These are phyloP conservation scores for Holothuria glaberrima DNA, from an alignment of 35 echinoderm and acorn worm genomes.

Conservation along the genomic window DNA sequence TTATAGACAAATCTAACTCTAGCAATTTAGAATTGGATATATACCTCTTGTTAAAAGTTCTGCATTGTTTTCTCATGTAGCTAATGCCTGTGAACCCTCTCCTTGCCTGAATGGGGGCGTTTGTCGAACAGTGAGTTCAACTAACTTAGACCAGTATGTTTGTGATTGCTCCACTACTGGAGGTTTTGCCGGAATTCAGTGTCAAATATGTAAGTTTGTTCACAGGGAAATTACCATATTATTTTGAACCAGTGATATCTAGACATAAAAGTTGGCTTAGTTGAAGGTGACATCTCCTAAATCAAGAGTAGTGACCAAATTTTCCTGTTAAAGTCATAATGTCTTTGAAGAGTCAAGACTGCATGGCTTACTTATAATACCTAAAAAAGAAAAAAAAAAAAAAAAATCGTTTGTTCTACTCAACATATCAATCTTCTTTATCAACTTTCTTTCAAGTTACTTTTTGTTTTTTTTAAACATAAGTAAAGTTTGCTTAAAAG, in stretches of 20 bases:
- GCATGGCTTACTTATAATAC: neutral
- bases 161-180: conserved; percentile 2
- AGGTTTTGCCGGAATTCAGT: neutral
- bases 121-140: neutral
- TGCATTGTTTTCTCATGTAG: neutral
- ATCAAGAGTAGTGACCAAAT: too few relatives aligned
- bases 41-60: neutral
- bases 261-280: too few relatives aligned
- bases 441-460: too few relatives aligned
- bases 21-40: too few relatives aligned
- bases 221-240: too few relatives aligned
- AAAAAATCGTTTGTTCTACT: neutral
- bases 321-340: too few relatives aligned
- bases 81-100: conserved; percentile 7
- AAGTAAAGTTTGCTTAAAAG: too few relatives aligned
- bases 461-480: too few relatives aligned
- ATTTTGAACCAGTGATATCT: too few relatives aligned
- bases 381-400: neutral
- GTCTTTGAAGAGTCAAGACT: neutral
- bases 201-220: neutral
- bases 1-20: too few relatives aligned
- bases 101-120: conserved; percentile 12
- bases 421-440: too few relatives aligned
- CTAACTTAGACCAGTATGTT: conserved; percentile 1
- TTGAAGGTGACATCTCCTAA: too few relatives aligned